A percentile compares a stretch with the other conserved stretches of the same genome.
Evolutionary conservation across 2,113 vertebrate genomes (phyloP).

Genomic region (rabbit (Oryctolagus cuniculus)): DNA sequence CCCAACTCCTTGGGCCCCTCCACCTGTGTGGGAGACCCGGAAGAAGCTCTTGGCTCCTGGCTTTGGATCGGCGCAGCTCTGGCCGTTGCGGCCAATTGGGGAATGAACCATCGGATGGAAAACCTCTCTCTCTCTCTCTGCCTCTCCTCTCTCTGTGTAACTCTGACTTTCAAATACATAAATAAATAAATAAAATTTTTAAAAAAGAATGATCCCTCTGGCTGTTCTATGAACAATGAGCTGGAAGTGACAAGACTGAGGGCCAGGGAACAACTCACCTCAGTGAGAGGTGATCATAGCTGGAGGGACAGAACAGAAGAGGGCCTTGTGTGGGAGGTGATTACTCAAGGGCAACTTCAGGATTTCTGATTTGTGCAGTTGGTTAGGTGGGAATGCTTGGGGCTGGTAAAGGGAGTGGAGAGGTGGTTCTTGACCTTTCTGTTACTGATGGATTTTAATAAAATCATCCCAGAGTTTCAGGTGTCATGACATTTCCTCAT

Average conservation of each 20-base stretch:
- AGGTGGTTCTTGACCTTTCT: background rate
- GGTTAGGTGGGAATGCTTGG: background rate
- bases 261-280: background rate
- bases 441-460: slow-evolving; percentile 11
- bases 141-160: no score
- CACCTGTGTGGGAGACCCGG: no score
- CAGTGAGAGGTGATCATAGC: background rate
- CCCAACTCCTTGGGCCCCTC: no score
- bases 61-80: no score
- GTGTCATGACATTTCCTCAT: background rate
- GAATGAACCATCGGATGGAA: no score
- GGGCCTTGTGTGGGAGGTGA: background rate
- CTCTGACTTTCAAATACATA: no score
- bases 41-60: no score
- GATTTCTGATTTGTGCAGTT: background rate
- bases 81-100: no score
- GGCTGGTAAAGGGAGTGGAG: background rate
- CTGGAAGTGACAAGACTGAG: background rate
- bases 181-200: no score
- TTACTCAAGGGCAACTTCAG: background rate
- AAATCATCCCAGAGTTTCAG: background rate
- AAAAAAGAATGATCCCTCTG: background rate
- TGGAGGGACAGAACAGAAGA: background rate
- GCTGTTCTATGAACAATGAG: background rate
- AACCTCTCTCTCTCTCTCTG: no score